Evolutionary conservation across 92 coral and sea anemone genomes (phyloP).

Genomic region (Galaxea fascicularis): DNA sequence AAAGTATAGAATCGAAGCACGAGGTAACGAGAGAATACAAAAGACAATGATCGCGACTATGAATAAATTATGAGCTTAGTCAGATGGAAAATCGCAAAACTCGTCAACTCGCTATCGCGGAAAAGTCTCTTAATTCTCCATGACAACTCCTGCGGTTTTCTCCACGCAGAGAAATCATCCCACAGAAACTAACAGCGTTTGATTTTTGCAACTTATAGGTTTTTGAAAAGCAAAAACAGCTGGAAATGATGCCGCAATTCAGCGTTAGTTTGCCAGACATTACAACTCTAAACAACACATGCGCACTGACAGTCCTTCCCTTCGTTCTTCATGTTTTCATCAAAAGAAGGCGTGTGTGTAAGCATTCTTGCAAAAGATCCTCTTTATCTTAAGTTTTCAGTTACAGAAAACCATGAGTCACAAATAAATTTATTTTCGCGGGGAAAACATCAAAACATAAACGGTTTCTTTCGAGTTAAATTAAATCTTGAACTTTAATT

Average conservation of each 20-base stretch:
- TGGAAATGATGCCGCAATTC: neutral
- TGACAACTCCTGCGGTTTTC: conserved; percentile 50
- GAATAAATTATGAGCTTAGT: conserved; percentile 79
- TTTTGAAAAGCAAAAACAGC: conserved; percentile 32
- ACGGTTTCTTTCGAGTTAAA: conserved; percentile 14
- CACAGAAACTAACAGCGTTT: conserved; percentile 30
- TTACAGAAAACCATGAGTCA: neutral
- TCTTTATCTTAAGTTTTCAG: conserved; percentile 2
- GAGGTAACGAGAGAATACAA: conserved; percentile 36
- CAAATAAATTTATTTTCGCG: neutral
- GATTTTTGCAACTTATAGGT: conserved; percentile 1
- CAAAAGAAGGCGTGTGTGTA: neutral
- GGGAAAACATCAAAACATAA: conserved; percentile 21
- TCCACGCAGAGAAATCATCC: conserved; percentile 17
- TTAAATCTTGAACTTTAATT: conserved; percentile 10
- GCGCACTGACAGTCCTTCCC: conserved; percentile 32
- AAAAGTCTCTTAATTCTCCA: conserved; percentile 13
- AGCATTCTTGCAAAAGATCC: neutral
- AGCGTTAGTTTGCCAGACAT: conserved; percentile 15
- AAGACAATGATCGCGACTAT: conserved; percentile 55
- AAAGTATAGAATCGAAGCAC: conserved; percentile 9
- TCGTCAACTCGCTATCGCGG: conserved; percentile 66
- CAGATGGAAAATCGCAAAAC: conserved; percentile 56
- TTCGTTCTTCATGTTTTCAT: neutral
- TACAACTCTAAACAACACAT: conserved; percentile 15